Evolutionary conservation across 2,113 vertebrate species (phyloP), one percentile per base, ranked within the genome.

Genomic region (Panthera uncia): DNA sequence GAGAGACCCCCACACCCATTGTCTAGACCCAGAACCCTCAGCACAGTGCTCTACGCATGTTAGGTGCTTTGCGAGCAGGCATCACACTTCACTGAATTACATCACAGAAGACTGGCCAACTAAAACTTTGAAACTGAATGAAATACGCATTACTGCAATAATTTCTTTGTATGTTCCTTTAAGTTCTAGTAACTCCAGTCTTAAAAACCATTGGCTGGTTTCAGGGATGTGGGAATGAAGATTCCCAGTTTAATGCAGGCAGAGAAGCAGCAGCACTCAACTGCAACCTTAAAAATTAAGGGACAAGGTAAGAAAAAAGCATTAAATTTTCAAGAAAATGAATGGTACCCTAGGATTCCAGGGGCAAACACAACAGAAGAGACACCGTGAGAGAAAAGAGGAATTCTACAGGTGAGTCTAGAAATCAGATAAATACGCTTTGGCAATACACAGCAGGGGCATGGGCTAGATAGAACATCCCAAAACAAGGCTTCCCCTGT

Each of bases 251-350:
- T 96, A 68, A 4, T 73, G 9, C 27, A 48, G 66, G 18, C 10
- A 80, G 29, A 3, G 84, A 65, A 95, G 69, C 63, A 65, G 63
- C 15, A 73, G 16, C n/a, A 74, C 27, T 90, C 45, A 82, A 93
- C 86, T 66, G 57, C 15, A 84, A 85, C 41, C 66, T 71, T 92
- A 63, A 89, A 96, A 89, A 89, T 36, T 66, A 88, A 79, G 14
- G 93, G n/a, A 79, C 89, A 13, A 78, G 36, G 16, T 45, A 83
- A 95, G 38, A 94, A 94, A 66, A 36, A 74, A 36, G 81, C 50
- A 94, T 61, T n/a, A 83, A 79, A 66, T 73, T 91, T 13, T 69
- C 36, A 96, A 71, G n/a, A 97, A 89, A 92, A 92, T 11, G 29
- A 79, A 61, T 48, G 7, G 33, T 41, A 71, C 38, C 12, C 25